These are phyloP conservation scores for Todus mexicanus DNA, from an alignment of 2,797 vertebrate genomes.

Conservation along the genomic window DNA sequence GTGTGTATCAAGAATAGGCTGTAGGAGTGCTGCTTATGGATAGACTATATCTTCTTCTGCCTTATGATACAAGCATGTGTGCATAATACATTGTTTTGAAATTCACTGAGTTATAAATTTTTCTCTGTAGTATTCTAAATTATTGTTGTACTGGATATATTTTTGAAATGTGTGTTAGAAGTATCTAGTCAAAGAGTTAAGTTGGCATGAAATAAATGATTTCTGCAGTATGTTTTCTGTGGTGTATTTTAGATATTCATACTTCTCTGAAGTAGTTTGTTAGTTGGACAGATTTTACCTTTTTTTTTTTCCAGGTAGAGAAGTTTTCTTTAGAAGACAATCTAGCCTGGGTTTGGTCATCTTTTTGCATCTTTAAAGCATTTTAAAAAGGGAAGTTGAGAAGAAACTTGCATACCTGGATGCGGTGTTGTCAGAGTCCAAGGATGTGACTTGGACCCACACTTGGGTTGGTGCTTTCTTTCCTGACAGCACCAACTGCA, in stretches of 20 bases:
- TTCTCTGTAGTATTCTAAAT: constrained; percentile 70
- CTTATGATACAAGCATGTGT: constrained; percentile 42
- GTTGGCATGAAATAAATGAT: constrained; percentile 76
- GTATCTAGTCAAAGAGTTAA: constrained; percentile 53
- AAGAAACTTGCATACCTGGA: neutral
- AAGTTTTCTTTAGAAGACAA: neutral
- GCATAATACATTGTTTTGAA: constrained; percentile 57
- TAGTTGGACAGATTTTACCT: neutral
- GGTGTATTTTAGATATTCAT: neutral
- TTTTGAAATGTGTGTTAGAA: constrained; percentile 65
- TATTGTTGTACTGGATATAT: constrained; percentile 65
- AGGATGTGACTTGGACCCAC: neutral
- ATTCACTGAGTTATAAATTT: constrained; percentile 16
- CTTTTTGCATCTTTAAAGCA: neutral
- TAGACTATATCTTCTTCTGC: constrained; percentile 59
- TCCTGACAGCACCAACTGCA: too few relatives aligned
- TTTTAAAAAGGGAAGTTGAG: neutral
- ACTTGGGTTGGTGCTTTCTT: accelerated
- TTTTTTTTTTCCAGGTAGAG: neutral
- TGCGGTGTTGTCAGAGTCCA: accelerated
- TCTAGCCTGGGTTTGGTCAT: neutral
- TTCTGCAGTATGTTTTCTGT: constrained; percentile 44
- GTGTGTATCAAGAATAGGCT: constrained; percentile 9
- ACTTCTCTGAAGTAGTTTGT: neutral
- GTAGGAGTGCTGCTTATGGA: constrained; percentile 56